These are phyloP conservation scores for Brachyptera putata DNA, from an alignment of 2,888 invertebrate genomes.

Conservation along the genomic window DNA sequence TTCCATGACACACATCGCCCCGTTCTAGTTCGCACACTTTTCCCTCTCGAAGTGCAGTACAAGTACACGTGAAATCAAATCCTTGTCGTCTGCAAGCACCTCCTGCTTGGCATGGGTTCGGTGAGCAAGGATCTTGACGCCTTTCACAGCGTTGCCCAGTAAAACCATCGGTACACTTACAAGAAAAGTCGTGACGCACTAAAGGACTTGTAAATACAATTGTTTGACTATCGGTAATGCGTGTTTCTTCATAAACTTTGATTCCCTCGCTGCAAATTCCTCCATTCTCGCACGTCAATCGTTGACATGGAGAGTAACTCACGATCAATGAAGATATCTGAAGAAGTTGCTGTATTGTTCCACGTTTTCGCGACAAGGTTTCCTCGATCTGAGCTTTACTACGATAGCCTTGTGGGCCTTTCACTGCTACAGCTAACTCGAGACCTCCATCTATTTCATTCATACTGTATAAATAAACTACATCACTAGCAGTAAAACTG, in stretches of 20 bases:
- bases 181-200: slow-evolving; percentile 71
- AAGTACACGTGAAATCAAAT: slow-evolving; percentile 78
- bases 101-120: slow-evolving; percentile 81
- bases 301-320: slow-evolving; percentile 74
- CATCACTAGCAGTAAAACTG: slow-evolving; percentile 61
- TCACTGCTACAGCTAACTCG: slow-evolving; percentile 68
- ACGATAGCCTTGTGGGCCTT: slow-evolving; percentile 52
- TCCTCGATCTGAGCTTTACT: slow-evolving; percentile 61
- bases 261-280: slow-evolving; percentile 71
- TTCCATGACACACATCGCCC: slow-evolving; percentile 77
- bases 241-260: slow-evolving; percentile 62
- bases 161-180: slow-evolving; percentile 79
- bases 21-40: slow-evolving; percentile 78
- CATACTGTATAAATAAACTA: slow-evolving; percentile 67
- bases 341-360: slow-evolving; percentile 59
- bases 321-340: slow-evolving; percentile 58
- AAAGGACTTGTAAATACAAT: slow-evolving; percentile 80
- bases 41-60: slow-evolving; percentile 74
- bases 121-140: slow-evolving; percentile 85
- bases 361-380: slow-evolving; percentile 60
- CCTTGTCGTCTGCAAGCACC: slow-evolving; percentile 81
- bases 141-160: slow-evolving; percentile 78
- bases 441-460: slow-evolving; percentile 61
- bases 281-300: slow-evolving; percentile 68
- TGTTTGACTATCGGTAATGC: slow-evolving; percentile 74